phyloP scores from a whole-genome alignment of 1,140 invertebrate species.

The Acromyrmex echinatior region DNA sequence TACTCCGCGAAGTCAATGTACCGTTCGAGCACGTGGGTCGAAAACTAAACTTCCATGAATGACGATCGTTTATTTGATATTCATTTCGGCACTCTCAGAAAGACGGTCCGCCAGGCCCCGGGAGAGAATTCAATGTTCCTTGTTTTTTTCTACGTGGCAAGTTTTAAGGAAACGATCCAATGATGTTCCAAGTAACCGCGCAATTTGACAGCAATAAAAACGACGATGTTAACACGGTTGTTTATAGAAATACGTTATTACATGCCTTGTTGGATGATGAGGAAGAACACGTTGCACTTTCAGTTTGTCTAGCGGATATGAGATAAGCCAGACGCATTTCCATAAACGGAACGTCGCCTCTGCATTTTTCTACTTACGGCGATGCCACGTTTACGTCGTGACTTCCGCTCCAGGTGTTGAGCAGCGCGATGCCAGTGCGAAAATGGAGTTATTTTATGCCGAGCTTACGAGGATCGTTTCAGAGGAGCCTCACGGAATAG shows the following conservation, averaged over 20 bases:
- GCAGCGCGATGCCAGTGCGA: slow-evolving; percentile 69
- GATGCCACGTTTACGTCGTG: slow-evolving; percentile 67
- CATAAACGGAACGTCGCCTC: slow-evolving; percentile 71
- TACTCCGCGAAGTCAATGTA: slow-evolving; percentile 5
- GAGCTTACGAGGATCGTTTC: slow-evolving; percentile 72
- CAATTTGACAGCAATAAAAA: slow-evolving; percentile 3
- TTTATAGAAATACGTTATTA: neutral
- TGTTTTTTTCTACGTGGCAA: neutral
- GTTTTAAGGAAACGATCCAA: neutral
- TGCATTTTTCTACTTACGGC: slow-evolving; percentile 67
- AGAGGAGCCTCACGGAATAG: slow-evolving; percentile 62
- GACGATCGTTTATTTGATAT: slow-evolving; percentile 3
- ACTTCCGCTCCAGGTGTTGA: slow-evolving; percentile 75
- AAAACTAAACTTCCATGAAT: slow-evolving; percentile 10
- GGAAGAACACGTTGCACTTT: slow-evolving; percentile 63
- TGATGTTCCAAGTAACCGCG: neutral
- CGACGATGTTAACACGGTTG: neutral
- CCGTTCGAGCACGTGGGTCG: neutral
- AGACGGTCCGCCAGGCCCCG: neutral
- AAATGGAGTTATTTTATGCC: slow-evolving; percentile 76
- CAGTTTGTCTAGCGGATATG: slow-evolving; percentile 71
- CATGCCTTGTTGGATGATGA: slow-evolving; percentile 2
- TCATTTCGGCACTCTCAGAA: neutral
- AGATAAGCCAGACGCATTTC: slow-evolving; percentile 76
- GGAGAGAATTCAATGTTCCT: neutral